phyloP scores from a whole-genome alignment of 1,140 invertebrate genomes.

The Trachymyrmex cornetzi region DNA sequence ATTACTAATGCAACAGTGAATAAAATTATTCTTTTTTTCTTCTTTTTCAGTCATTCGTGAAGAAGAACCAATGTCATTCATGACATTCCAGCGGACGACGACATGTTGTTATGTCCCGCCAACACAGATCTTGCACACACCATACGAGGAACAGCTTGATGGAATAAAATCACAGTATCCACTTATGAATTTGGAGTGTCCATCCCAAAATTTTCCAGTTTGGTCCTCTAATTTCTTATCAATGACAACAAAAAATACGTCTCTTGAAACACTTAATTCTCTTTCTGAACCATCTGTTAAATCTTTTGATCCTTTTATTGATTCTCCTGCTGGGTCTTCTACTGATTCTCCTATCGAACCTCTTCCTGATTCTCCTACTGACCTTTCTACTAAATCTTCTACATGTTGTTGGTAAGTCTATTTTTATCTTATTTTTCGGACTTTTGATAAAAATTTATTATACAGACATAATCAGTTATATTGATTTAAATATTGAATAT shows the following conservation, averaged over 20 bases:
- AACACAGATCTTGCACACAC: constrained; percentile 64
- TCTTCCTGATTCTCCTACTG: background rate
- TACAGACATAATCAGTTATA: background rate
- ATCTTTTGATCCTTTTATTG: constrained; percentile 66
- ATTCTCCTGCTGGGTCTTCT: constrained; percentile 52
- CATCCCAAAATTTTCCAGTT: constrained; percentile 46
- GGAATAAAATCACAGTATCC: constrained; percentile 68
- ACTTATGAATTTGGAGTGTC: background rate
- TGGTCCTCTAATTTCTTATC: constrained; percentile 67
- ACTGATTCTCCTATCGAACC: background rate
- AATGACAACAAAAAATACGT: constrained; percentile 58
- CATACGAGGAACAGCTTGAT: constrained; percentile 77
- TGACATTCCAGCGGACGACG: background rate
- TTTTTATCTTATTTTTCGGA: background rate
- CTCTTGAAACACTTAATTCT: constrained; percentile 65
- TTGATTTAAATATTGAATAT: background rate
- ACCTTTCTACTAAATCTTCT: constrained; percentile 20
- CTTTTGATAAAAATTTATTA: background rate
- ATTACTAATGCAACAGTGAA: background rate
- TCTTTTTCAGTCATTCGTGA: background rate
- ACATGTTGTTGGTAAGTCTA: constrained; percentile 78
- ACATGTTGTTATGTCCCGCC: background rate
- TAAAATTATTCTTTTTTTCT: constrained; percentile 3
- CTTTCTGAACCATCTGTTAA: background rate
- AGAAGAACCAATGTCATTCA: background rate